A percentile compares a stretch with the other conserved stretches of the same genome.
These are phyloP conservation scores for Cavia aperea DNA, from an alignment of 2,113 vertebrate species.

Conservation along the genomic window DNA sequence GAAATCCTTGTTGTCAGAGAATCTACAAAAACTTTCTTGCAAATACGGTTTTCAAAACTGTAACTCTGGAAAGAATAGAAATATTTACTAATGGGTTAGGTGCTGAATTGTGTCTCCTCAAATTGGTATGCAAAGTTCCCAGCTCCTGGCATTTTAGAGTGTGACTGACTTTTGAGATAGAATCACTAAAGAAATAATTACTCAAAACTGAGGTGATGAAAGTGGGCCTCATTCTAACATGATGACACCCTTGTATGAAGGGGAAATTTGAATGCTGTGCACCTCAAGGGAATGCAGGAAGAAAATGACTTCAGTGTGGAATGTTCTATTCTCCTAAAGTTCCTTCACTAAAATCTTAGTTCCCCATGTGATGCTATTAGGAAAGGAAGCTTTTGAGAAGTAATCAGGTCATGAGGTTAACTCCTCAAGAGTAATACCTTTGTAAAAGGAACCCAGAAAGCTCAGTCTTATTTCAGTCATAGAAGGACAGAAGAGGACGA, in stretches of 20 bases:
- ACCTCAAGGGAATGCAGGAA: background rate
- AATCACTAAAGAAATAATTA: background rate
- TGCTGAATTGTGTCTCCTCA: background rate
- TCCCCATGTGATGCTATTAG: background rate
- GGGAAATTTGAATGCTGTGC: background rate
- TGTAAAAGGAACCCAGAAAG: background rate
- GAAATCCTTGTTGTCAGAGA: background rate
- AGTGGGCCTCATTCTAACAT: background rate
- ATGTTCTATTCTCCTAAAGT: background rate
- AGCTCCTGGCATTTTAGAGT: background rate
- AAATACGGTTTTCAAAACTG: background rate
- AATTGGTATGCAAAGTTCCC: background rate
- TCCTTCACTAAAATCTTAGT: background rate
- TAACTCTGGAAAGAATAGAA: background rate
- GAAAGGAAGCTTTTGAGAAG: background rate
- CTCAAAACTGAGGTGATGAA: background rate
- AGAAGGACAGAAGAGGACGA: background rate
- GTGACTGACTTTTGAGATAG: background rate
- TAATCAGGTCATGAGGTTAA: background rate
- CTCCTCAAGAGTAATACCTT: background rate
- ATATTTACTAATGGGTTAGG: background rate
- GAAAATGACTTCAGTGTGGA: background rate
- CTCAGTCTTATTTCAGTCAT: background rate
- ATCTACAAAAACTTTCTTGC: background rate
- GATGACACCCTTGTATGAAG: background rate